Evolutionary conservation across 2,888 invertebrate genomes (phyloP).

Genomic region (Habrosyne pyritoides): DNA sequence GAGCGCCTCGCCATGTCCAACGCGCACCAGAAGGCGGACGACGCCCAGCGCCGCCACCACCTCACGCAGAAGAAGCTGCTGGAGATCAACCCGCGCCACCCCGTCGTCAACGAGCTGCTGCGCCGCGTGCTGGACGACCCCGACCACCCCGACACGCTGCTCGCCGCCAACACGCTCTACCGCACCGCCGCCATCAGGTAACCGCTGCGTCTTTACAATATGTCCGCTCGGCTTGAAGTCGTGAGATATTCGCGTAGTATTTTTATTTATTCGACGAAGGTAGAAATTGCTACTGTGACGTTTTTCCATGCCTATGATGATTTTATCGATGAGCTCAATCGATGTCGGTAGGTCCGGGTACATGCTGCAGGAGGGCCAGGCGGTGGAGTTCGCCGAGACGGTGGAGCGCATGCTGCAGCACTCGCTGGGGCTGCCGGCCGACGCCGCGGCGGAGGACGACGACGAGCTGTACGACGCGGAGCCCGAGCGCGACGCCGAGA

Average conservation of each 20-base stretch:
- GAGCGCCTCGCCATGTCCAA: constrained; percentile 97
- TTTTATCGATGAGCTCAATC: constrained; percentile 12
- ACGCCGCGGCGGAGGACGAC: constrained; percentile 80
- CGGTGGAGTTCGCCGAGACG: constrained; percentile 92
- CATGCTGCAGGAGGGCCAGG: constrained; percentile 86
- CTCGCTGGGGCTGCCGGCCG: constrained; percentile 89
- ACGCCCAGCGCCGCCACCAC: constrained; percentile 94
- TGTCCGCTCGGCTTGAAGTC: no score
- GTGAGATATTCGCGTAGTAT: no score
- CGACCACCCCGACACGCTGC: constrained; percentile 89
- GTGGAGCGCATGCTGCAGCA: constrained; percentile 95
- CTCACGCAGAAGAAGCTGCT: constrained; percentile 97
- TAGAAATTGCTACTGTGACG: no score
- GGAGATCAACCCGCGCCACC: constrained; percentile 99
- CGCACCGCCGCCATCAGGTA: constrained; percentile 91
- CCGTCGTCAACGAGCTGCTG: constrained; percentile 94
- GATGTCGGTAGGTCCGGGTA: constrained; percentile 89
- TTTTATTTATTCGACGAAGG: no score
- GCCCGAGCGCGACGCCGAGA: constrained; percentile 31
- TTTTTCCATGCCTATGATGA: no score
- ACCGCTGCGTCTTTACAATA: no score
- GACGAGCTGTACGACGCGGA: constrained; percentile 32
- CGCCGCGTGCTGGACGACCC: constrained; percentile 91
- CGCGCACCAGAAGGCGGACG: constrained; percentile 97
- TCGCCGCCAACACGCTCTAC: constrained; percentile 95